Evolutionary conservation across 2,888 invertebrate genomes (phyloP).

Genomic region (Automeris io): DNA sequence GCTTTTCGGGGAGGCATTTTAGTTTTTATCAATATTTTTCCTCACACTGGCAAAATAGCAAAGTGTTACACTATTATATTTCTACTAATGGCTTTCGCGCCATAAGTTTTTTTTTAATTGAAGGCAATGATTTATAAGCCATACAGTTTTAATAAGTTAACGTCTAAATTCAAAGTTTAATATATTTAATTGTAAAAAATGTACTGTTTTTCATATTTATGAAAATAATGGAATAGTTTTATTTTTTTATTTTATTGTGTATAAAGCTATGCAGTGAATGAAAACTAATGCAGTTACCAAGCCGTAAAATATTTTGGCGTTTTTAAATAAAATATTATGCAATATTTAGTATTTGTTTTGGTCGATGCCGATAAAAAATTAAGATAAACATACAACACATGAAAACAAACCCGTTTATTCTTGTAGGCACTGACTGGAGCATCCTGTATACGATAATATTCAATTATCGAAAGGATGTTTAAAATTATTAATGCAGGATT

Average conservation of each 20-base stretch:
- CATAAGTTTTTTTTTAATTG: neutral
- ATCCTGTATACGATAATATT: slow-evolving; percentile 19
- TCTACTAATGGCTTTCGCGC: no score
- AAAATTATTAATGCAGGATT: slow-evolving; percentile 39
- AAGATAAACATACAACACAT: no score
- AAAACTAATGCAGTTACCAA: no score
- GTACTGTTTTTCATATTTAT: neutral
- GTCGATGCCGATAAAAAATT: no score
- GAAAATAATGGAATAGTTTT: neutral
- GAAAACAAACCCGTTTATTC: neutral
- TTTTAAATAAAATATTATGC: no score
- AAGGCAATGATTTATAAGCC: no score
- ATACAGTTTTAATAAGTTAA: no score
- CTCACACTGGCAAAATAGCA: neutral
- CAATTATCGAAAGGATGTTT: slow-evolving; percentile 41
- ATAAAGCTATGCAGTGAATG: no score
- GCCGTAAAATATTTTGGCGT: no score
- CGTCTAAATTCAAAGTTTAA: no score
- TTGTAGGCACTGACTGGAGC: neutral
- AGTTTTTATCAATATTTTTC: neutral
- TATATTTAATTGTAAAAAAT: neutral
- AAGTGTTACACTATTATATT: neutral
- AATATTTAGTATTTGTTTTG: no score
- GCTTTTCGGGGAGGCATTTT: neutral
- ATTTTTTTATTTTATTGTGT: no score